Evolutionary conservation across 2,888 invertebrate species (phyloP).

Genomic region (Drosophila dives): DNA sequence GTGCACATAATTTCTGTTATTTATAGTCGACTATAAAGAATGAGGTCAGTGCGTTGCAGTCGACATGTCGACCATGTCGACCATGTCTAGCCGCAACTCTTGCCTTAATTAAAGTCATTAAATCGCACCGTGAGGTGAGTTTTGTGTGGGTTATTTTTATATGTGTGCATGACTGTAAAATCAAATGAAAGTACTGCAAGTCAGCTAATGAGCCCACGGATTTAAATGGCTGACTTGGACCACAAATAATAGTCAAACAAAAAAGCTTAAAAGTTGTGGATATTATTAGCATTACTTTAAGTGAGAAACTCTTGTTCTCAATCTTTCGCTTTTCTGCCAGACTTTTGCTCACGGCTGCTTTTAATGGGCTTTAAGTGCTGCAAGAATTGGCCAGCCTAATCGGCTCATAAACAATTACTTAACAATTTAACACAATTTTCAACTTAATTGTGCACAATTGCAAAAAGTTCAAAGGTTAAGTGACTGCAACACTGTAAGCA

Average conservation of each 20-base stretch:
- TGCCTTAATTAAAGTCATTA: conserved; percentile 77
- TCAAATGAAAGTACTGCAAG: conserved; percentile 69
- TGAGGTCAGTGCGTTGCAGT: conserved; percentile 71
- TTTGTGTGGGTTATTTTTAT: conserved; percentile 4
- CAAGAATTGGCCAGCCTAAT: conserved; percentile 51
- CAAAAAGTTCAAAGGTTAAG: conserved; percentile 71
- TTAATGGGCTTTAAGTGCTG: conserved; percentile 43
- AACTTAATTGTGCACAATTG: conserved; percentile 73
- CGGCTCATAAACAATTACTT: conserved; percentile 74
- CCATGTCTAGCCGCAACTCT: conserved; percentile 58
- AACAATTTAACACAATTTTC: conserved; percentile 73
- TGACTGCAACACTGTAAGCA: conserved; percentile 57
- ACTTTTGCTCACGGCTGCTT: conserved; percentile 33
- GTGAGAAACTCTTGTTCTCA: conserved; percentile 12
- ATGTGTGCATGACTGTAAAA: conserved; percentile 44
- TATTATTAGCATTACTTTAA: conserved; percentile 12
- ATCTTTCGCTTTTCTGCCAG: neutral
- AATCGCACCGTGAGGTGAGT: conserved; percentile 46
- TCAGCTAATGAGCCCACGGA: conserved; percentile 67
- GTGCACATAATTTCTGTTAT: conserved; percentile 79
- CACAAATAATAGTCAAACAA: conserved; percentile 12
- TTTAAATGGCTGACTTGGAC: conserved; percentile 55
- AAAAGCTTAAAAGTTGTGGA: conserved; percentile 3
- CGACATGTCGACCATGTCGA: conserved; percentile 46
- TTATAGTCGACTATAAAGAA: conserved; percentile 73